phyloP scores from a whole-genome alignment of 2,113 vertebrate species.

The Hassar affinis region DNA sequence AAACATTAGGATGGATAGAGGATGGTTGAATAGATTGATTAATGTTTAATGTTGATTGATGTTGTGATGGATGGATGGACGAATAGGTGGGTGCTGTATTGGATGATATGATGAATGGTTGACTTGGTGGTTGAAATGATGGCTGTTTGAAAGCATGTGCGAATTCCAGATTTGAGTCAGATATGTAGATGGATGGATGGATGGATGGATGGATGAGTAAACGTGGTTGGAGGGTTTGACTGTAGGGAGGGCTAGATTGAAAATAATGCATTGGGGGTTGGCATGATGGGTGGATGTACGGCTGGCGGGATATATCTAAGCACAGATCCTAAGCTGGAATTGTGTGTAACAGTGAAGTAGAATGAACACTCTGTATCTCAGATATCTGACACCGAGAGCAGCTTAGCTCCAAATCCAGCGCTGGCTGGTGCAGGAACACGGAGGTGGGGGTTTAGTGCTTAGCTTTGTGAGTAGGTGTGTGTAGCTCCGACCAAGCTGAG shows the following conservation, averaged over 20 bases:
- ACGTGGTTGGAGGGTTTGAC: not conserved
- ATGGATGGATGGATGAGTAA: not conserved
- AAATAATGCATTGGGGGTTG: not conserved
- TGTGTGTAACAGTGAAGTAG: not conserved
- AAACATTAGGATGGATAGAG: no score
- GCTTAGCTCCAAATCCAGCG: slow-evolving; percentile 4
- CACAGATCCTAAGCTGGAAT: not conserved
- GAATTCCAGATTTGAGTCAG: no score
- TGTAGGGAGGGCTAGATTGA: not conserved
- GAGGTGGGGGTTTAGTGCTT: not conserved
- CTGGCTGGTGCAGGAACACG: not conserved
- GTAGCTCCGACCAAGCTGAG: not conserved
- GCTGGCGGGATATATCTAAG: not conserved
- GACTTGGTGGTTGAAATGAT: no score
- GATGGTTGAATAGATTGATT: no score
- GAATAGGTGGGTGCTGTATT: not conserved
- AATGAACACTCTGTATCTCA: not conserved
- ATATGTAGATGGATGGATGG: not conserved
- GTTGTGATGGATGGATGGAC: not conserved
- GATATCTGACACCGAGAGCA: not conserved
- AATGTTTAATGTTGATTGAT: no score
- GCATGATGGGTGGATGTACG: not conserved
- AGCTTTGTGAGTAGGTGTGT: not conserved
- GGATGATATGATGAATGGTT: not conserved
- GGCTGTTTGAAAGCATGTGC: not conserved